A percentile compares a stretch with the other conserved stretches of the same genome.
Evolutionary conservation across 1,140 invertebrate genomes (phyloP).

Genomic region (Drosophila sp.): DNA sequence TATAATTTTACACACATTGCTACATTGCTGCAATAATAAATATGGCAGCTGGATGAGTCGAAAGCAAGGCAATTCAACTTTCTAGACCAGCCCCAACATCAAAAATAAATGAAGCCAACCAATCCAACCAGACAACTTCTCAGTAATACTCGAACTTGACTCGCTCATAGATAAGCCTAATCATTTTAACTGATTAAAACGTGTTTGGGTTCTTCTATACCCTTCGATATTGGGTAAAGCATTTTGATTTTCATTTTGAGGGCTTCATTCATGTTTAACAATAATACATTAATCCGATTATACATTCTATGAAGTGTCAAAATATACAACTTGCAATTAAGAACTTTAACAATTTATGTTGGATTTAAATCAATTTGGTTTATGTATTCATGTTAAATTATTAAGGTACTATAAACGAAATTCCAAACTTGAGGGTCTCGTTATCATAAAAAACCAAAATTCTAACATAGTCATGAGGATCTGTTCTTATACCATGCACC

Average conservation of each 20-base stretch:
- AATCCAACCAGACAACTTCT: slow-evolving; percentile 8
- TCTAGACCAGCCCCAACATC: background rate
- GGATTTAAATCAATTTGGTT: background rate
- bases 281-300: background rate
- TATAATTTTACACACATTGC: background rate
- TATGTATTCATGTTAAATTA: background rate
- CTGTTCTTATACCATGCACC: too few species aligned
- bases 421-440: too few species aligned
- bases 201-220: background rate
- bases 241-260: background rate
- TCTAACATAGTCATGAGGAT: too few species aligned
- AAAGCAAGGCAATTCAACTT: slow-evolving; percentile 9
- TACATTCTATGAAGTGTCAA: background rate
- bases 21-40: background rate
- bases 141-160: slow-evolving; percentile 1
- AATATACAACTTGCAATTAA: background rate
- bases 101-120: background rate
- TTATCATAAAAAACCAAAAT: too few species aligned
- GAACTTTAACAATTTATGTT: background rate
- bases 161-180: slow-evolving; percentile 10
- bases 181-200: slow-evolving; percentile 1
- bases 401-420: background rate
- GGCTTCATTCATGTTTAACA: background rate
- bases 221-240: background rate
- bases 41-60: slow-evolving; percentile 4